Conservation (phyloP, 2,797 vertebrate genomes). For the Pangasius macronema region DNA sequence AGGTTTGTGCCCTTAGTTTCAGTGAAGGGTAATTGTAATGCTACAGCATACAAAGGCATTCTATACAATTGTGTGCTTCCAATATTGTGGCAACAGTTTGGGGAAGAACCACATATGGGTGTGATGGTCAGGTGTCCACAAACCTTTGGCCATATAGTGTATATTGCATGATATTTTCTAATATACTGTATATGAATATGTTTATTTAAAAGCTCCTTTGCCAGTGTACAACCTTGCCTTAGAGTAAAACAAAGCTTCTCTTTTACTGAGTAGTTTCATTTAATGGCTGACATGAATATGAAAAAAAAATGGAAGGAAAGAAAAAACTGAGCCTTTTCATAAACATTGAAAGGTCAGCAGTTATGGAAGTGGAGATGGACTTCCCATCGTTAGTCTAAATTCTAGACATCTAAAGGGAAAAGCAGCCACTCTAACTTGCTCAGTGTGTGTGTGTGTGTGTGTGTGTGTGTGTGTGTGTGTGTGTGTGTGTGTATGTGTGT, state of each 20-base stretch:
- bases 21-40: too few relatives aligned
- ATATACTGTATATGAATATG: background rate
- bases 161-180: background rate
- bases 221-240: background rate
- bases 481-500: background rate
- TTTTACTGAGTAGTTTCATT: background rate
- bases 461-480: background rate
- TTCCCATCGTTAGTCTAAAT: conserved; percentile 2
- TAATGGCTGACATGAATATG: conserved; percentile 42
- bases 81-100: too few relatives aligned
- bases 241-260: background rate
- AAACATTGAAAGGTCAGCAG: conserved; percentile 76
- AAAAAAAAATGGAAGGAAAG: conserved; percentile 66
- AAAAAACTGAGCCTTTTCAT: conserved; percentile 63
- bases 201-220: background rate
- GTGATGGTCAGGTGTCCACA: too few relatives aligned
- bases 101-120: too few relatives aligned
- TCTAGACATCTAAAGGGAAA: conserved; percentile 1
- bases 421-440: background rate
- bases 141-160: background rate
- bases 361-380: conserved; percentile 65
- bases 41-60: too few relatives aligned
- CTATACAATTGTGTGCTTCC: too few relatives aligned
- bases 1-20: too few relatives aligned
- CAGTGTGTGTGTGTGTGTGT: background rate